A percentile compares a stretch with the other conserved stretches of the same genome.
phyloP scores from a whole-genome alignment of 2,888 invertebrate species.

The Vannuccia rotundouncinata region DNA sequence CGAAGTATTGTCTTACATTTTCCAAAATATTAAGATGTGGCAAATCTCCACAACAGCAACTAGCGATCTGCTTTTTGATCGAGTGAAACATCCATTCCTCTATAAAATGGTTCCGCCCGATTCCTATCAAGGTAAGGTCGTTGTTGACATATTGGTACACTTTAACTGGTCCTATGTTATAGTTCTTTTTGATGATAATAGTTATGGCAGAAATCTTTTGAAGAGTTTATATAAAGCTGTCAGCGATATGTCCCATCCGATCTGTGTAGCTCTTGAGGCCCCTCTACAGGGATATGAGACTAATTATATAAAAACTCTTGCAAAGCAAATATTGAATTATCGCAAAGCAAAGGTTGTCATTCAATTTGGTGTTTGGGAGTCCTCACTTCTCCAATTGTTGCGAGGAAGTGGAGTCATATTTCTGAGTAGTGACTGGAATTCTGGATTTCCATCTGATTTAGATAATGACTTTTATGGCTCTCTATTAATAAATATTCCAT shows the following conservation, averaged over 20 bases:
- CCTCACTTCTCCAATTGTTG: not conserved
- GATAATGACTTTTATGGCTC: not conserved
- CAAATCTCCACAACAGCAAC: not conserved
- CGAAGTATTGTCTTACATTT: not conserved
- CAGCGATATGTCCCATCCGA: not conserved
- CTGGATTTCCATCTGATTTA: not conserved
- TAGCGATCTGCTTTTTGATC: slow-evolving; percentile 21
- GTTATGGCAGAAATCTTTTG: slow-evolving; percentile 8
- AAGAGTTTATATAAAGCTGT: not conserved
- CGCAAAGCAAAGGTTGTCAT: not conserved
- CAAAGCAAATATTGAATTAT: not conserved
- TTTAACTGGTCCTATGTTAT: slow-evolving; percentile 30
- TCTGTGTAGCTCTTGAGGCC: not conserved
- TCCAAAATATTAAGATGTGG: not conserved
- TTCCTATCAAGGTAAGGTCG: slow-evolving; percentile 19
- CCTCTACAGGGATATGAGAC: not conserved
- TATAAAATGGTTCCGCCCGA: slow-evolving; percentile 24
- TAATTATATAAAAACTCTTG: not conserved
- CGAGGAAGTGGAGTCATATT: not conserved
- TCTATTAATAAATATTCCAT: slow-evolving; percentile 1
- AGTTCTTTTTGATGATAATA: not conserved
- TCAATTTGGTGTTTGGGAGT: not conserved
- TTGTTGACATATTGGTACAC: slow-evolving; percentile 15
- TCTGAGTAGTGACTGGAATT: not conserved
- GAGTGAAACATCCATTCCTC: slow-evolving; percentile 22